phyloP scores from a whole-genome alignment of 2,797 vertebrate genomes.

The Champsocephalus gunnari region DNA sequence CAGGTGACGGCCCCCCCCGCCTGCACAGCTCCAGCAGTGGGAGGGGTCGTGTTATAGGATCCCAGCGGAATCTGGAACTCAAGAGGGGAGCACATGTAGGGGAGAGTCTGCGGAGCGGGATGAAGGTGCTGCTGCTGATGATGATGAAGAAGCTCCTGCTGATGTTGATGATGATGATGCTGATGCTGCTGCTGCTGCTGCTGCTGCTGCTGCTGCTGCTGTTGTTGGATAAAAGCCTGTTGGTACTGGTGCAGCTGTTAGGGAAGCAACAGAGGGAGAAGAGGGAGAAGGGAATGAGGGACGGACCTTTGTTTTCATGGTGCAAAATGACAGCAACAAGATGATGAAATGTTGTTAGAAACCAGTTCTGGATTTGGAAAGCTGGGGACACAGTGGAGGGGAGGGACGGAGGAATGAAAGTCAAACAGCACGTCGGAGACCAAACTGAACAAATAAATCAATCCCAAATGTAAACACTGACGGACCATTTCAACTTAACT shows the following conservation, averaged over 20 bases:
- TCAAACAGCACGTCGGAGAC: slow-evolving; percentile 51
- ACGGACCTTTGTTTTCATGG: slow-evolving; percentile 67
- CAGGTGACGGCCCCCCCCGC: slow-evolving; percentile 71
- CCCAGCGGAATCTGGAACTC: slow-evolving; percentile 89
- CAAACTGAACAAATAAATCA: slow-evolving; percentile 11
- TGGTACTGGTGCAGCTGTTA: slow-evolving; percentile 94
- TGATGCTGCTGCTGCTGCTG: slow-evolving; percentile 27
- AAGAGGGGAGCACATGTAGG: slow-evolving; percentile 89
- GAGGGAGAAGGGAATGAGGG: slow-evolving; percentile 65
- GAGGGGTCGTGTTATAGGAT: slow-evolving; percentile 80
- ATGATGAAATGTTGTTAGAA: slow-evolving; percentile 75
- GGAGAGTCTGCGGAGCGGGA: slow-evolving; percentile 84
- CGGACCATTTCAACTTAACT: not conserved
- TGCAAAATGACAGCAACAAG: slow-evolving; percentile 52
- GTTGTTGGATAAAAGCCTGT: slow-evolving; percentile 91
- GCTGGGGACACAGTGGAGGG: slow-evolving; percentile 57
- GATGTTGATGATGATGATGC: slow-evolving; percentile 81
- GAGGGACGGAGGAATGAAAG: slow-evolving; percentile 53
- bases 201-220: slow-evolving; percentile 66
- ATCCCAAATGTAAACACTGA: not conserved
- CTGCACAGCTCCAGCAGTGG: slow-evolving; percentile 62
- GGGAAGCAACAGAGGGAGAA: slow-evolving; percentile 57
- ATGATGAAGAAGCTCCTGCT: slow-evolving; percentile 87
- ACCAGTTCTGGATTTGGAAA: slow-evolving; percentile 70
- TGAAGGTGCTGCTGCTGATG: slow-evolving; percentile 42